Percentiles rank a stretch among this genome's conserved stretches.
phyloP scores from a whole-genome alignment of 2,888 invertebrate species.

The Cepaea hortensis region DNA sequence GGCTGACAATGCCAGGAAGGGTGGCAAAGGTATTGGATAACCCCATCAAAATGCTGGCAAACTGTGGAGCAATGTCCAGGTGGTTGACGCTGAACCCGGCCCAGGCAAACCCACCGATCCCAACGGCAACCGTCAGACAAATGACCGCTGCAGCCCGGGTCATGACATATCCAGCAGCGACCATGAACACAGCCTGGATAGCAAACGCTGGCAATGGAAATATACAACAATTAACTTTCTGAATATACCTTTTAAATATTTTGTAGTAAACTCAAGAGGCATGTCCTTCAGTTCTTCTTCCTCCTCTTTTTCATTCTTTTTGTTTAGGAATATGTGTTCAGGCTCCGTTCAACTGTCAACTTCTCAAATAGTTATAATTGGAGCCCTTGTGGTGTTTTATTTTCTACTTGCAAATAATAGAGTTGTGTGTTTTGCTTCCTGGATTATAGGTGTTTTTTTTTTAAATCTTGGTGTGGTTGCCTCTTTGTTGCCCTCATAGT shows the following conservation, averaged over 20 bases:
- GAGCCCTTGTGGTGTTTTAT: no score
- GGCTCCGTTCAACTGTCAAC: no score
- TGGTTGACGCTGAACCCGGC: constrained; percentile 86
- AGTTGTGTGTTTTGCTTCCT: no score
- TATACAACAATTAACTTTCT: background rate
- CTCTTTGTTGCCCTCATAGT: no score
- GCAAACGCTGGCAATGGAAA: constrained; percentile 79
- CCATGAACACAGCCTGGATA: constrained; percentile 90
- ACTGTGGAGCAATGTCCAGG: constrained; percentile 91
- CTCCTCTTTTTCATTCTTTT: no score
- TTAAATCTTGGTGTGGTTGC: no score
- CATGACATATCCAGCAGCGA: constrained; percentile 85
- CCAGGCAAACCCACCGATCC: constrained; percentile 93
- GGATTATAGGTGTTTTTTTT: no score
- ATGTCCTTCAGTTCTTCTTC: no score
- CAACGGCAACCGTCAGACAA: constrained; percentile 91
- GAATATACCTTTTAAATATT: background rate
- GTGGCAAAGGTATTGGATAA: constrained; percentile 93
- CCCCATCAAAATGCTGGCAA: constrained; percentile 94
- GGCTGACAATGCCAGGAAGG: constrained; percentile 93
- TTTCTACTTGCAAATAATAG: no score
- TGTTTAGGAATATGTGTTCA: no score
- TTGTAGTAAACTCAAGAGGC: no score
- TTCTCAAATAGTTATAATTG: no score
- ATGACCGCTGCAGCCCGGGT: constrained; percentile 81